Conservation (phyloP, 2,113 vertebrate species). For the Oenanthe oenanthe region DNA sequence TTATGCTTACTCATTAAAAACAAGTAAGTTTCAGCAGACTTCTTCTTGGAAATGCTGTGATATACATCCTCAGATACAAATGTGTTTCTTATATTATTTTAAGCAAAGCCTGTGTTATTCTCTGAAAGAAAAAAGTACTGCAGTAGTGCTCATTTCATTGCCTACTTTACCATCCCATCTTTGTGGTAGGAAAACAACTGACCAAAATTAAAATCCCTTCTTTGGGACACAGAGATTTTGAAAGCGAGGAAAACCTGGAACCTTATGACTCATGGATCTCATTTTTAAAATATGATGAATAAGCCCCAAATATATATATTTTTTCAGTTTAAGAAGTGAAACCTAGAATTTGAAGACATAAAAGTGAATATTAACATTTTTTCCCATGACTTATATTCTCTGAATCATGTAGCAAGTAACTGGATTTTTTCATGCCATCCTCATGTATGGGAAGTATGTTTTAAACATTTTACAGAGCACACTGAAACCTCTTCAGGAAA, state of each 20-base stretch:
- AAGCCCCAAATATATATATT: background rate
- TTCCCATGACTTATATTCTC: background rate
- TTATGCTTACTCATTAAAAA: slow-evolving; percentile 38
- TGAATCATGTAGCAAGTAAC: background rate
- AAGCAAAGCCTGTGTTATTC: background rate
- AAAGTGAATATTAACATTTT: background rate
- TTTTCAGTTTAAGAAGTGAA: background rate
- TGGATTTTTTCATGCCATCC: background rate
- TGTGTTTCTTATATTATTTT: background rate
- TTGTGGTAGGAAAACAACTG: background rate
- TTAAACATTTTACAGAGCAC: background rate
- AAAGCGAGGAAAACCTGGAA: background rate
- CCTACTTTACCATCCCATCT: background rate
- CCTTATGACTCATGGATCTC: background rate
- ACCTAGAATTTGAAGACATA: background rate
- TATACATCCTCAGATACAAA: background rate
- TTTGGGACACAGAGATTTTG: background rate
- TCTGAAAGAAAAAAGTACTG: background rate
- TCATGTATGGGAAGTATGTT: background rate
- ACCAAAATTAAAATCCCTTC: background rate
- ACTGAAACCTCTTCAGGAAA: background rate
- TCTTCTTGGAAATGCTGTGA: background rate
- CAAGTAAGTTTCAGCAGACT: background rate
- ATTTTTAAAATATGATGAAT: background rate
- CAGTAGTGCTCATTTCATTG: background rate